phyloP scores from a whole-genome alignment of 2,888 invertebrate species.

The Lasioglossum zephyrum region DNA sequence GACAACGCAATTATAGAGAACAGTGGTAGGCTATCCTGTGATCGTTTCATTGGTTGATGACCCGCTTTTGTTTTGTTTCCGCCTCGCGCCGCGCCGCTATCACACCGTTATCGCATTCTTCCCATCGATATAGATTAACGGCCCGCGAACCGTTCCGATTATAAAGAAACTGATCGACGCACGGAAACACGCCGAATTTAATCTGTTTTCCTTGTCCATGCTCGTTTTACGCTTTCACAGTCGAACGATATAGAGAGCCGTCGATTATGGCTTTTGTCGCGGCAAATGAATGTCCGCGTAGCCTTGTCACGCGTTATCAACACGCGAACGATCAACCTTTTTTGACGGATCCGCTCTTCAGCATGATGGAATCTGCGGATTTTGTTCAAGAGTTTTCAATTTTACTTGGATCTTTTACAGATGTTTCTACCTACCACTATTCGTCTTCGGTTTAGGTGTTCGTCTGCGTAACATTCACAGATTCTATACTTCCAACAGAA shows the following conservation, averaged over 20 bases:
- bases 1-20: slow-evolving; percentile 11
- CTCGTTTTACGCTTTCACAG: neutral
- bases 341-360: neutral
- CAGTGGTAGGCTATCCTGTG: slow-evolving; percentile 1
- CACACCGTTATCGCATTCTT: neutral
- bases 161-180: neutral
- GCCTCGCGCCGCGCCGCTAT: neutral
- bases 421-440: no score
- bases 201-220: neutral
- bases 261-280: neutral
- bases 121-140: neutral
- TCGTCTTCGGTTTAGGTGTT: no score
- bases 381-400: neutral
- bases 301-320: neutral
- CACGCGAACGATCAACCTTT: neutral
- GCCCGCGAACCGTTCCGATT: neutral
- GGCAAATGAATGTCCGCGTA: neutral
- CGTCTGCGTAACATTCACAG: no score
- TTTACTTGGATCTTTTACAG: no score
- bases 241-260: neutral
- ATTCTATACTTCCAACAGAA: no score
- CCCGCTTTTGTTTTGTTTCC: slow-evolving; percentile 2
- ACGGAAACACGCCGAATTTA: neutral
- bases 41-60: slow-evolving; percentile 11
- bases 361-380: neutral